Evolutionary conservation across 1,140 invertebrate species (phyloP).

Genomic region (Cydia amplana): DNA sequence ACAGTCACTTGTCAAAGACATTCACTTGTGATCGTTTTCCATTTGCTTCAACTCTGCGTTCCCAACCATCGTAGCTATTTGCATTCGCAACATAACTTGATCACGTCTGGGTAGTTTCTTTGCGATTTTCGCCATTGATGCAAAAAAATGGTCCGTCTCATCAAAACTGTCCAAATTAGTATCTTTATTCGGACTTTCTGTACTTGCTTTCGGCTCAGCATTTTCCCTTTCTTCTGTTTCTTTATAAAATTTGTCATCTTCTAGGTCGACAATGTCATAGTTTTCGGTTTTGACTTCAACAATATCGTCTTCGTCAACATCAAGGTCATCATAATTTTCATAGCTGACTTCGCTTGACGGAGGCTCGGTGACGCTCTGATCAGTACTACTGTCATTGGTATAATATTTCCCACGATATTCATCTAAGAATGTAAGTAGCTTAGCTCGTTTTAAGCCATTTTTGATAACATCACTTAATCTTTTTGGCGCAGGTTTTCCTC

Average conservation of each 20-base stretch:
- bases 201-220: neutral
- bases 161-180: neutral
- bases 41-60: conserved; percentile 5
- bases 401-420: neutral
- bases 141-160: conserved; percentile 8
- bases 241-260: neutral
- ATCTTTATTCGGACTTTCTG: neutral
- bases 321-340: neutral
- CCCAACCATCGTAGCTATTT: conserved; percentile 7
- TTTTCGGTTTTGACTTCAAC: neutral
- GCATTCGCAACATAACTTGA: conserved; percentile 10
- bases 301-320: neutral
- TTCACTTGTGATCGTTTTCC: neutral
- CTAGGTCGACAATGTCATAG: neutral
- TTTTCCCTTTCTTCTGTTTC: neutral
- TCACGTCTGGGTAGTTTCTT: conserved; percentile 8
- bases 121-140: neutral
- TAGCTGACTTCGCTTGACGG: neutral
- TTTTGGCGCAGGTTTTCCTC: neutral
- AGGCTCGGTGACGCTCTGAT: neutral
- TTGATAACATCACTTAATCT: neutral
- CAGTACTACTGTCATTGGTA: neutral
- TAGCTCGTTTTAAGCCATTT: conserved; percentile 7
- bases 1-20: neutral
- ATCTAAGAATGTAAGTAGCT: neutral